These are phyloP conservation scores for Apocrypta bakeri DNA, from an alignment of 1,140 invertebrate species.

Conservation along the genomic window DNA sequence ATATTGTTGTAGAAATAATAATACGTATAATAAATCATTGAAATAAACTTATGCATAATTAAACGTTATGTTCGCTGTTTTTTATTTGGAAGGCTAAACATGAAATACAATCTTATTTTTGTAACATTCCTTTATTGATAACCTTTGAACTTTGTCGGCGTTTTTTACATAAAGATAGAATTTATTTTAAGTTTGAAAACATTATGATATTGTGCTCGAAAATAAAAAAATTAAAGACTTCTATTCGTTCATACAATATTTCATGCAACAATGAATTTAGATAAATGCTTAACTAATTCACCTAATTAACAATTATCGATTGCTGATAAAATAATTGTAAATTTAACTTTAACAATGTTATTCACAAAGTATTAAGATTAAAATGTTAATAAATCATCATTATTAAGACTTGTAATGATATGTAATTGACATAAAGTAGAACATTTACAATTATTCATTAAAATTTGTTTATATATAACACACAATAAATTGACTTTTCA, in stretches of 20 bases:
- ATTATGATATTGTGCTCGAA: background rate
- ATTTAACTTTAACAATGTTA: too few species aligned
- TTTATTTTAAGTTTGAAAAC: background rate
- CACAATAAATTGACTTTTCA: background rate
- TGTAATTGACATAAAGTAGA: background rate
- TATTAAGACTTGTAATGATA: background rate
- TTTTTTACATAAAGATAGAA: background rate
- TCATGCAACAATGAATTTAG: background rate
- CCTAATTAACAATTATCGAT: background rate
- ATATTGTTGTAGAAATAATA: too few species aligned
- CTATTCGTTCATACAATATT: background rate
- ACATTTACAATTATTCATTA: background rate
- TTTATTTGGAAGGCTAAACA: background rate
- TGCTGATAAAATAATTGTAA: too few species aligned
- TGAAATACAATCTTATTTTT: background rate
- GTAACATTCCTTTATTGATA: background rate
- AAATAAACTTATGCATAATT: too few species aligned
- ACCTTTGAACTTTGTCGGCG: background rate
- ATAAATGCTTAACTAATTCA: background rate
- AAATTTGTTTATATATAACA: background rate
- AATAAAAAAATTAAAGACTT: background rate
- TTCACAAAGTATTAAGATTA: too few species aligned
- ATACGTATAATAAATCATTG: too few species aligned
- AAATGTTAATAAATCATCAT: too few species aligned
- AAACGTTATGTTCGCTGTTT: background rate